Base-by-base conservation (phyloP, 2,888 invertebrate species). In the Therioaphis trifolii region DNA sequence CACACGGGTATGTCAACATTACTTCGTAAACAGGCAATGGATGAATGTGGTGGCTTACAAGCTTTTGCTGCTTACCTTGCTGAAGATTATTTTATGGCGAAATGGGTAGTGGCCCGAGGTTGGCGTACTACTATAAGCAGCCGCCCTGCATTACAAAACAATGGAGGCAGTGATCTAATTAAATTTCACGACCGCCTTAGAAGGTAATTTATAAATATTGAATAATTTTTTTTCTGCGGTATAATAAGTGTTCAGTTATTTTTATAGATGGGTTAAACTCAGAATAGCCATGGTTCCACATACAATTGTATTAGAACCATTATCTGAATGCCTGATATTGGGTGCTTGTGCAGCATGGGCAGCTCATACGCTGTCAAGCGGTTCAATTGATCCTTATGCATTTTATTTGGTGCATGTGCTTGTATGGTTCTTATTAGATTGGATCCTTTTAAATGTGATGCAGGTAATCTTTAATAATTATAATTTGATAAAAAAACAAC, bases 1-100 rank as follows among this genome's bases (percentile, higher is more conserved):
- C 97, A 98, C 87, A 99, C 98, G 4, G 99, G 99, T 75, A 99
- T 99, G 99, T 99, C 98, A 2, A 96, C 97, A 82, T 90, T 99
- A 86, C 92, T 99, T 88, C 92, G 98, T 72, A 96, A 97, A 87
- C 92, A 93, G 29, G 93, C 96, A 18, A 90, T 99, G 76, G 97
- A 99, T 88, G 95, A 96, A 88, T 93, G 93, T 78, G 99, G 99
- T 4, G 99, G 99, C 0, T 90, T 99, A 84, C 92, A 94, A 86
- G 92, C 93, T 5, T 98, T 99, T 89, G 96, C 95, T 4, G 94
- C 95, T 87, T 99, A 97, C 89, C 90, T 99, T 74, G 99, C 99
- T 0, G 99, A 99, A 90, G 99, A 99, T 89, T 99, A 95, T 90
- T 99, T 99, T 89, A 94, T 99, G 88, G 97, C 98, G 80, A 95